These are phyloP conservation scores for Thalassophryne amazonica DNA, from an alignment of 2,797 vertebrate genomes.

Conservation along the genomic window DNA sequence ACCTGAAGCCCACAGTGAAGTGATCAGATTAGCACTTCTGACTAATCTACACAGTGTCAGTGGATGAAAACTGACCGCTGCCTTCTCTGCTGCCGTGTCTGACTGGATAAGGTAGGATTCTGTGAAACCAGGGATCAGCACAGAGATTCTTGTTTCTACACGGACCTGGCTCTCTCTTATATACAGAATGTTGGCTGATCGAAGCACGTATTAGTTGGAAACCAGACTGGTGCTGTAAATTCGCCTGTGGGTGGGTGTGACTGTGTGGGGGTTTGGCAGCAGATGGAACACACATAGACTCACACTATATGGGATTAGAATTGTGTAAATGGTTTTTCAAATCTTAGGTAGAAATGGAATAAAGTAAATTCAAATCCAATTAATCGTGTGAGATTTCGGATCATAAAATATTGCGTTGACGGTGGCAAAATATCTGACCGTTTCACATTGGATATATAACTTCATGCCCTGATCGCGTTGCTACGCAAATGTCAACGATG, in stretches of 20 bases:
- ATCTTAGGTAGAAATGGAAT: too few relatives aligned
- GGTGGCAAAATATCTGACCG: too few relatives aligned
- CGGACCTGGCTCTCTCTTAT: conserved; percentile 1
- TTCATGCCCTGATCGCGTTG: too few relatives aligned
- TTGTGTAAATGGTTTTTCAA: too few relatives aligned
- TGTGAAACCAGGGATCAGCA: conserved; percentile 2
- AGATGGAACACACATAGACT: conserved; percentile 1
- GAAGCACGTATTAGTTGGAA: neutral
- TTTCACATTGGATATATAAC: too few relatives aligned
- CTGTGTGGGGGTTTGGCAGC: neutral
- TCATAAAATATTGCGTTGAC: too few relatives aligned
- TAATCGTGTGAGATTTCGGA: too few relatives aligned
- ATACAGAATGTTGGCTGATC: neutral
- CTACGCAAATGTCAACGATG: too few relatives aligned
- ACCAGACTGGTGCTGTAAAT: neutral
- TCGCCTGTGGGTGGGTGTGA: too few relatives aligned
- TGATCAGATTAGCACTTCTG: conserved; percentile 59
- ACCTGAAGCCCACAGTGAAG: conserved; percentile 48
- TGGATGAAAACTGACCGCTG: conserved; percentile 51
- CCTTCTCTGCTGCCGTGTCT: conserved; percentile 36
- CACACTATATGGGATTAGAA: too few relatives aligned
- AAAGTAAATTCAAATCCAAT: too few relatives aligned
- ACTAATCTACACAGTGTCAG: conserved; percentile 57
- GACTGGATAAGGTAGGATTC: conserved; percentile 53
- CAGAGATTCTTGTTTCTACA: conserved; percentile 10